Evolutionary conservation across 2,888 invertebrate species (phyloP).

Genomic region (Brenthis hecate): DNA sequence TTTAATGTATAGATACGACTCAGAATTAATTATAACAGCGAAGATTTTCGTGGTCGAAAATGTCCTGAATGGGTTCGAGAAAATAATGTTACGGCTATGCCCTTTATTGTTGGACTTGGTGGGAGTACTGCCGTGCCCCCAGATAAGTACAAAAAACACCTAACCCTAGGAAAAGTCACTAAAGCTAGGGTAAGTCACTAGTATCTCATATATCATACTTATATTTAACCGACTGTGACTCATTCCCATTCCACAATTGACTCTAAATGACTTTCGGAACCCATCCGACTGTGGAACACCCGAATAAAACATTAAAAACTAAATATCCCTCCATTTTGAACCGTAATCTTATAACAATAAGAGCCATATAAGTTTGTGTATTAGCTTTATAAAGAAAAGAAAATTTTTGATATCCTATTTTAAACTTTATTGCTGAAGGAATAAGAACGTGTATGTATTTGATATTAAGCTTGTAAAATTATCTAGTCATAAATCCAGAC

Average conservation of each 20-base stretch:
- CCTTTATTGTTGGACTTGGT: no score
- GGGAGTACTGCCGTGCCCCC: no score
- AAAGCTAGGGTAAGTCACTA: background rate
- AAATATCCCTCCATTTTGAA: background rate
- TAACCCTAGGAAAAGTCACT: no score
- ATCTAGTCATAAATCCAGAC: background rate
- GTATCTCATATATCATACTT: background rate
- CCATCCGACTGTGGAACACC: constrained; percentile 16
- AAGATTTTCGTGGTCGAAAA: no score
- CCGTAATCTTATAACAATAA: constrained; percentile 2
- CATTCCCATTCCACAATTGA: constrained; percentile 26
- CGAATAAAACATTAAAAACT: background rate
- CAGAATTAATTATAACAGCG: no score
- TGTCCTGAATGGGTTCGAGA: no score
- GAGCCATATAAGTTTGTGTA: background rate
- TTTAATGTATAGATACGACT: no score
- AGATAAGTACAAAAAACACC: no score
- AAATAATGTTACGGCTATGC: no score
- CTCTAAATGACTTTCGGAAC: constrained; percentile 33
- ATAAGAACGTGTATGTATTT: background rate
- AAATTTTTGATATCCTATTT: background rate
- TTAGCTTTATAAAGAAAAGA: background rate
- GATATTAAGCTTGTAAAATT: background rate
- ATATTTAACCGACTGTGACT: constrained; percentile 24
- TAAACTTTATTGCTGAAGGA: background rate